Percentiles rank a stretch among this genome's conserved stretches.
Evolutionary conservation across 2,113 vertebrate species (phyloP).

Genomic region (Podarcis cretensis): DNA sequence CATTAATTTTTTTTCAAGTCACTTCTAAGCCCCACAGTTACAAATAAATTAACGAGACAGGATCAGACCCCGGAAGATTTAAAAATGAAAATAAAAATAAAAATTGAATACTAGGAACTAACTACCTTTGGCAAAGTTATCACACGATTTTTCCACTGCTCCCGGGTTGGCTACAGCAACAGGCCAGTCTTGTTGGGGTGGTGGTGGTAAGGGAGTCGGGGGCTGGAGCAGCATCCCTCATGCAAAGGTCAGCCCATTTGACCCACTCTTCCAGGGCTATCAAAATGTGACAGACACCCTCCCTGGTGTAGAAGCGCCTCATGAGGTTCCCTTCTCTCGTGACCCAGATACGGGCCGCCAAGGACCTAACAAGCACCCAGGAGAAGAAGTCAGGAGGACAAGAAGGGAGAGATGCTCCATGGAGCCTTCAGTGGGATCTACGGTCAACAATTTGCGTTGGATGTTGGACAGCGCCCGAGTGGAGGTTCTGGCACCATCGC

Average conservation of each 20-base stretch:
- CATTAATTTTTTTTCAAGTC: constrained; percentile 38
- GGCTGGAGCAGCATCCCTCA: constrained; percentile 11
- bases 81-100: constrained; percentile 20
- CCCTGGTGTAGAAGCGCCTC: background rate
- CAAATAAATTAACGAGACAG: constrained; percentile 47
- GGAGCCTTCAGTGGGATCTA: background rate
- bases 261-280: background rate
- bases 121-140: constrained; percentile 48
- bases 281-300: background rate
- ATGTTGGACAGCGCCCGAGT: constrained; percentile 8
- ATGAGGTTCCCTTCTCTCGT: background rate
- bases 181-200: constrained; percentile 2
- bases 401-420: background rate
- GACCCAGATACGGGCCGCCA: background rate
- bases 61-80: constrained; percentile 42
- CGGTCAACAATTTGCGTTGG: background rate
- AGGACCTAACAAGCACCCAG: background rate
- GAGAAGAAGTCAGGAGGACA: background rate
- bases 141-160: constrained; percentile 40
- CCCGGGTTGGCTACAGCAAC: constrained; percentile 17
- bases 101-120: constrained; percentile 37
- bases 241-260: background rate
- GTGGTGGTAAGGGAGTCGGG: background rate
- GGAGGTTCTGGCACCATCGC: background rate
- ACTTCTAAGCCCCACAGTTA: constrained; percentile 47